A percentile compares a stretch with the other conserved stretches of the same genome.
These are phyloP conservation scores for Muscicapa striata DNA, from an alignment of 2,797 vertebrate species.

Conservation along the genomic window DNA sequence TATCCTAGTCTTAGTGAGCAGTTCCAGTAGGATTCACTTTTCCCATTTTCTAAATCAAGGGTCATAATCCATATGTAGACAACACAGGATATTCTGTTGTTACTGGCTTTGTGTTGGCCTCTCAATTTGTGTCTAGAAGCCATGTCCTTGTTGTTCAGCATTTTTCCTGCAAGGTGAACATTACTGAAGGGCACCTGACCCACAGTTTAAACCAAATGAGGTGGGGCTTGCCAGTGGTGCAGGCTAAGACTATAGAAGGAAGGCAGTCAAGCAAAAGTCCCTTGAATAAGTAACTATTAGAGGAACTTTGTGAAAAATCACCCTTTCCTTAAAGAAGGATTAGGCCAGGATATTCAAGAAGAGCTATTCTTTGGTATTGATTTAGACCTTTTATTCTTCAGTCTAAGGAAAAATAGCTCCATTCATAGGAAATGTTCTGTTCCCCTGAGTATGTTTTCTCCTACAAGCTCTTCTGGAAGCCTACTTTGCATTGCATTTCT, in stretches of 20 bases:
- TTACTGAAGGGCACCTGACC: neutral
- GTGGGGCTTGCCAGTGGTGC: neutral
- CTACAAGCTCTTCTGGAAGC: neutral
- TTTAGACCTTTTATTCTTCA: neutral
- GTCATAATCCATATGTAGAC: neutral
- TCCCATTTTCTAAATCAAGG: neutral
- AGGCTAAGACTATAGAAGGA: neutral
- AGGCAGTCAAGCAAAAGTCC: neutral
- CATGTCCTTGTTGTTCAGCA: rapidly evolving
- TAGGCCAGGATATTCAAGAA: neutral
- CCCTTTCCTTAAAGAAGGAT: neutral
- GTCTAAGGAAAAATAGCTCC: neutral
- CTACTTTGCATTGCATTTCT: neutral
- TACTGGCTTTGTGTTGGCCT: neutral
- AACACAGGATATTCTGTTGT: neutral
- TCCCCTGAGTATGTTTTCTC: neutral
- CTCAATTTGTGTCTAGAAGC: neutral
- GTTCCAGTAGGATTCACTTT: neutral
- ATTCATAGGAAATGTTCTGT: neutral
- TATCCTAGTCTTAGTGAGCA: neutral
- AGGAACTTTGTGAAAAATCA: neutral
- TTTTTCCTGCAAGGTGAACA: neutral
- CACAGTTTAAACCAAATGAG: neutral
- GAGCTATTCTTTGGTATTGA: neutral
- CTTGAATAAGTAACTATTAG: neutral